Conservation (phyloP, 2,888 invertebrate species). For the Subacronicta megacephala region DNA sequence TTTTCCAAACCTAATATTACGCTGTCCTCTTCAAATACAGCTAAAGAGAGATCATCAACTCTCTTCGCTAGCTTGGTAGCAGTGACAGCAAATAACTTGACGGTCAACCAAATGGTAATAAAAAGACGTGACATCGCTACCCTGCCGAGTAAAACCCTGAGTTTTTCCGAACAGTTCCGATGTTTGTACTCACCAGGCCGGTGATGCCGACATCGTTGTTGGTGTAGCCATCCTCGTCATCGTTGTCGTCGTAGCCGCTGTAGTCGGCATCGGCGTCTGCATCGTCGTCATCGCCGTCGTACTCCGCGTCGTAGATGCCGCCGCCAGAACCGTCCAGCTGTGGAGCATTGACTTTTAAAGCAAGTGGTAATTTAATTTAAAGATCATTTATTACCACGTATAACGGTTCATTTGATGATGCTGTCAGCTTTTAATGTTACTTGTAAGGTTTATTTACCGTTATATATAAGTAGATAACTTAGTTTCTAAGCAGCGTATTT, state of each 20-base stretch:
- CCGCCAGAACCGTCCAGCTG: slow-evolving; percentile 77
- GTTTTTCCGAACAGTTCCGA: slow-evolving; percentile 24
- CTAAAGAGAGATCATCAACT: no score
- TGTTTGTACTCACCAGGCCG: slow-evolving; percentile 71
- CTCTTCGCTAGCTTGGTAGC: no score
- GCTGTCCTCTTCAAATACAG: no score
- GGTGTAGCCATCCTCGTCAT: slow-evolving; percentile 71
- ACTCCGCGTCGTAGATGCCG: slow-evolving; percentile 80
- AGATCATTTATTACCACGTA: no score
- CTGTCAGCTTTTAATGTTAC: no score
- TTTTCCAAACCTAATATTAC: no score
- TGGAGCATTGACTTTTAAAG: slow-evolving; percentile 29
- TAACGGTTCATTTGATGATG: no score
- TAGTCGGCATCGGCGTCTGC: slow-evolving; percentile 70
- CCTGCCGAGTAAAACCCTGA: slow-evolving; percentile 15
- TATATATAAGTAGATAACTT: no score
- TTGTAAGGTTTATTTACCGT: no score
- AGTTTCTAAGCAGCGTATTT: no score
- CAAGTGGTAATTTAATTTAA: no score
- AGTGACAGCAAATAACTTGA: no score
- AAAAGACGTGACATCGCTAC: slow-evolving; percentile 21
- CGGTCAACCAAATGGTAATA: background rate
- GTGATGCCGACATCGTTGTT: slow-evolving; percentile 67
- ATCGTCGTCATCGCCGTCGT: slow-evolving; percentile 80
- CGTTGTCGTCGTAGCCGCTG: slow-evolving; percentile 79